These are phyloP conservation scores for Leptopilina drosophilae DNA, from an alignment of 2,888 invertebrate genomes.

Conservation along the genomic window DNA sequence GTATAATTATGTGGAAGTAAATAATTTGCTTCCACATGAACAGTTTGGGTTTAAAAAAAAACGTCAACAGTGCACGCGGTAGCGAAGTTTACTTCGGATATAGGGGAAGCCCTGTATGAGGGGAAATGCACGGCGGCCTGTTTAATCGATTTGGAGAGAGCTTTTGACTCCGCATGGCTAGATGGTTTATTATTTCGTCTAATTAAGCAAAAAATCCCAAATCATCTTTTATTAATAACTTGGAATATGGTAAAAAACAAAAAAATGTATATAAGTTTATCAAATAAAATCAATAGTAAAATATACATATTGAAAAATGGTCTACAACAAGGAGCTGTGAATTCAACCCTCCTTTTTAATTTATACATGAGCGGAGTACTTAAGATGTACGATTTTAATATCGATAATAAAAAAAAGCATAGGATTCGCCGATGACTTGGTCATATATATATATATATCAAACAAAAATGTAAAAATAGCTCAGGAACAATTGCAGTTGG, in stretches of 20 bases:
- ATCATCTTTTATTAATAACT: not conserved
- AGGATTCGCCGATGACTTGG: conserved; percentile 39
- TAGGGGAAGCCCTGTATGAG: too few relatives aligned
- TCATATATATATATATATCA: conserved; percentile 7
- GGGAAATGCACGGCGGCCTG: too few relatives aligned
- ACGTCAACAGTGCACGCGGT: too few relatives aligned
- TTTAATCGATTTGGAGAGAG: too few relatives aligned
- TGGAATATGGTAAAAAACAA: conserved; percentile 22
- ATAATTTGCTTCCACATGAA: too few relatives aligned
- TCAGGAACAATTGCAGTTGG: too few relatives aligned
- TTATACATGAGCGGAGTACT: conserved; percentile 29
- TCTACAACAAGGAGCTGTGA: not conserved
- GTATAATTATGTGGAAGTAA: too few relatives aligned
- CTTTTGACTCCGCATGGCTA: too few relatives aligned
- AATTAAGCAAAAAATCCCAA: not conserved
- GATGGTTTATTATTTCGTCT: too few relatives aligned
- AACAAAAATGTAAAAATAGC: too few relatives aligned
- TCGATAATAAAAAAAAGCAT: not conserved
- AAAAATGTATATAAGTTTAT: conserved; percentile 6
- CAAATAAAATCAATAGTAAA: not conserved
- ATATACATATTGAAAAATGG: not conserved
- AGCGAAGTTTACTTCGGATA: too few relatives aligned
- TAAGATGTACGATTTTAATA: not conserved
- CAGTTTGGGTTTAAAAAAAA: too few relatives aligned
- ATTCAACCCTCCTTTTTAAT: conserved; percentile 39